Evolutionary conservation across 2,797 vertebrate species (phyloP).

Genomic region (Champsocephalus esox): DNA sequence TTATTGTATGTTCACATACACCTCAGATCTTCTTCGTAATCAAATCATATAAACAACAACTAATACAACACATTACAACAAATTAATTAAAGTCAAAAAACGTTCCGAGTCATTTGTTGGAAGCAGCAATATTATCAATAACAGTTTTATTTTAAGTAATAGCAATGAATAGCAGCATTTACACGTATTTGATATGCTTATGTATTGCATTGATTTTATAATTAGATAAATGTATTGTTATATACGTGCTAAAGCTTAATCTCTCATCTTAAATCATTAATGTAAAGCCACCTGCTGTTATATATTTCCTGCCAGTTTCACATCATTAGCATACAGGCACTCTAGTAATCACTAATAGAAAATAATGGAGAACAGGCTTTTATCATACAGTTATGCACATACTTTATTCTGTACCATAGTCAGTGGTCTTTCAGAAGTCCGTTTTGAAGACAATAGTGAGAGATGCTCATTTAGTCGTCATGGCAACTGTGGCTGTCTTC

Average conservation of each 20-base stretch:
- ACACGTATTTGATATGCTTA: background rate
- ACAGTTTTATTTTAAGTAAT: too few relatives aligned
- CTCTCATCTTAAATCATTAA: background rate
- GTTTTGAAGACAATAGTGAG: constrained; percentile 38
- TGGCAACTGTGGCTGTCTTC: constrained; percentile 65
- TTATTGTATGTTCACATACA: background rate
- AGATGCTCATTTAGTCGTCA: constrained; percentile 62
- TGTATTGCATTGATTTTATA: background rate
- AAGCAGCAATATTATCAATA: background rate
- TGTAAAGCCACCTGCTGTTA: constrained; percentile 6
- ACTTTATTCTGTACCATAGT: background rate
- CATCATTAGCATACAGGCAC: constrained; percentile 26
- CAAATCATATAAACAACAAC: background rate
- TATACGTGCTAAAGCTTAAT: background rate
- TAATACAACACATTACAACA: background rate
- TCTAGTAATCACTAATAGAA: constrained; percentile 6
- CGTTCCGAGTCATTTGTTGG: background rate
- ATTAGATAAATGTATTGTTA: background rate
- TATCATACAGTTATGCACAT: background rate
- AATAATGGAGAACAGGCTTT: background rate
- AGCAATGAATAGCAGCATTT: background rate
- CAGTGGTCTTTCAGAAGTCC: constrained; percentile 46
- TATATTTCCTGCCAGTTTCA: background rate
- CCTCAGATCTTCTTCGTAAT: background rate
- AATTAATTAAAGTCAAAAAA: background rate